Evolutionary conservation across 37 sponge, comb jelly and placozoan species (phyloP).

Genomic region (Spongia lamella): DNA sequence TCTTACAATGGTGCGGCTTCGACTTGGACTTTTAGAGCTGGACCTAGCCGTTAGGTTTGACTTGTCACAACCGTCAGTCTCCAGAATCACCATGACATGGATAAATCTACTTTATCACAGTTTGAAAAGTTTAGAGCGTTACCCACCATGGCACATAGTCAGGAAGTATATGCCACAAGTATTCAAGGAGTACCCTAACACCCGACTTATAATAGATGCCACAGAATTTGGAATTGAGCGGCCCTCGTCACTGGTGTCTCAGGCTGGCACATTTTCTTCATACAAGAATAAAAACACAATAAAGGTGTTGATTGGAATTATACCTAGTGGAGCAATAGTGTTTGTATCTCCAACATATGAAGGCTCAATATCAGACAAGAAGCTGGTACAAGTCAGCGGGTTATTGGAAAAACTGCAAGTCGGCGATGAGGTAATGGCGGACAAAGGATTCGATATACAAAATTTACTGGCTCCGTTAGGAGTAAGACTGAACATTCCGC

Average conservation of each 20-base stretch:
- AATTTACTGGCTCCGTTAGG: conserved; percentile 4
- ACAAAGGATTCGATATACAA: conserved; percentile 22
- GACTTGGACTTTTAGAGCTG: background rate
- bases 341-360: background rate
- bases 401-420: conserved; percentile 8
- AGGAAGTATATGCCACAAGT: background rate
- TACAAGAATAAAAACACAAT: conserved; percentile 39
- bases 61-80: background rate
- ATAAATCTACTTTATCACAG: background rate
- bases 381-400: conserved; percentile 6
- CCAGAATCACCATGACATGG: background rate
- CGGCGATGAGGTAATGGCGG: conserved; percentile 28
- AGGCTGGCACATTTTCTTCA: conserved; percentile 39
- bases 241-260: conserved; percentile 26
- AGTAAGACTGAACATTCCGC: conserved; percentile 1
- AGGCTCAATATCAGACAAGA: conserved; percentile 15
- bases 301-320: conserved; percentile 32
- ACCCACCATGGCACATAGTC: background rate
- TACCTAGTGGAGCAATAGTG: conserved; percentile 11
- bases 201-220: conserved; percentile 14
- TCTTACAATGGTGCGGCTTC: background rate
- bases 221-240: conserved; percentile 37
- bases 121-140: background rate
- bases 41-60: conserved; percentile 8
- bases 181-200: conserved; percentile 13